phyloP scores from a whole-genome alignment of 1,140 invertebrate species.

The Zaprionus lachaisei region DNA sequence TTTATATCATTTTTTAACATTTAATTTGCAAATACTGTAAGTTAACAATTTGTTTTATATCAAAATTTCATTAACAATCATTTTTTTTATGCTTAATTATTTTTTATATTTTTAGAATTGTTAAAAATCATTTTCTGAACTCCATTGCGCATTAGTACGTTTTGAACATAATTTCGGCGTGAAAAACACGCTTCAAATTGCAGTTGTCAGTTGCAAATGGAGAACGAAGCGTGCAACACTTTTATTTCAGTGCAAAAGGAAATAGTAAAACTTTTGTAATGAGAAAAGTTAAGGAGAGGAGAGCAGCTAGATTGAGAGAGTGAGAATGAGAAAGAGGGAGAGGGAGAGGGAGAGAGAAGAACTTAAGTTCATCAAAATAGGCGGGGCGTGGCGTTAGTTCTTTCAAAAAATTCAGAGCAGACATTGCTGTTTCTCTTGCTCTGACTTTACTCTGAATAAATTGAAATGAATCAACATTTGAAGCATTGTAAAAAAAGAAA shows the following conservation, averaged over 20 bases:
- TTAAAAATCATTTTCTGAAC: too few species aligned
- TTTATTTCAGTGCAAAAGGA: conserved; percentile 20
- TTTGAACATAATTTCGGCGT: neutral
- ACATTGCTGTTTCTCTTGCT: conserved; percentile 14
- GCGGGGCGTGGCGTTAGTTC: conserved; percentile 16
- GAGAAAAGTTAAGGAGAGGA: conserved; percentile 46
- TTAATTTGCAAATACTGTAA: too few species aligned
- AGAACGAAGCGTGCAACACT: conserved; percentile 18
- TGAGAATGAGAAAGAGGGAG: neutral
- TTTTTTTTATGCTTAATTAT: too few species aligned
- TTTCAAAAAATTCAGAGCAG: conserved; percentile 26
- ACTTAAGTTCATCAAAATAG: conserved; percentile 36
- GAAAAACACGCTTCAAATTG: conserved; percentile 13
- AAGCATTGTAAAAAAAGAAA: conserved; percentile 26
- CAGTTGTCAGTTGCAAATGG: conserved; percentile 25
- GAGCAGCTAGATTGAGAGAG: neutral
- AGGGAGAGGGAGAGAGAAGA: neutral
- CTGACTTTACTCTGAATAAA: conserved; percentile 23
- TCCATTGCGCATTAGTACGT: too few species aligned
- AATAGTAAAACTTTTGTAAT: conserved; percentile 55
- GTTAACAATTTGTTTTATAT: too few species aligned
- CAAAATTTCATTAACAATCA: too few species aligned
- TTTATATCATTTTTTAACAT: too few species aligned
- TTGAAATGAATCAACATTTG: conserved; percentile 41
- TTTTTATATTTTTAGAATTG: too few species aligned